Evolutionary conservation across 2,888 invertebrate genomes (phyloP), one percentile per base, ranked within the genome.

Genomic region (Oxyteleia sp.): DNA sequence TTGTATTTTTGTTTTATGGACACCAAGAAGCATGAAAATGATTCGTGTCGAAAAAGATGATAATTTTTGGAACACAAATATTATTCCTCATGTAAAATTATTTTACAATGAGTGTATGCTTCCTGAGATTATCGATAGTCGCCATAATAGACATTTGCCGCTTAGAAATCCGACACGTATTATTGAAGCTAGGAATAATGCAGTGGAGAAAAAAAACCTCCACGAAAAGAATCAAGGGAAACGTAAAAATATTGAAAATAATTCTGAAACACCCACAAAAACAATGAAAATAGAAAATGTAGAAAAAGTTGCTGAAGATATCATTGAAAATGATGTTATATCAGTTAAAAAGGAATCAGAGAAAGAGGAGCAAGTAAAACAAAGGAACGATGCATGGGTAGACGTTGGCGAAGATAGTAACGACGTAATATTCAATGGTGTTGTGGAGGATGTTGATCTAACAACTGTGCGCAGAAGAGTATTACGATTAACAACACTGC

Each of bases 1-100:
- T 26, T 75, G 64, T 35, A 7, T 75, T 0, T 75, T 75, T 13
- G 20, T 26, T 23, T 4, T 75, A 11, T 75, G 74, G 74, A 64
- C 64, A 2, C 55, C 74, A 4, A n/a, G n/a, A 18, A 57, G 16
- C 15, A 32, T 63, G 51, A 72, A 72, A 53, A 32, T 43, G 1
- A 13, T 63, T 5, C 41, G 63, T 4, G 16, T 72, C 2, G 63
- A 72, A 20, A 61, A 13, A 32, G 53, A 72, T 41, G 43, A 63
- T 29, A 11, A 13, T 2, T 69, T 69, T 35, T 69, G 57, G 69
- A 10, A 41, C 15, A 0, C 11, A 29, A 15, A 69, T 10, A 55
- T 68, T 41, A 5, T 55, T 11, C 29, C 41, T n/a, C 2, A 55
- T 3, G 4, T 61, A 15, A 32, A 0, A 13, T 10, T 3, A 38